Conservation (phyloP, 2,888 invertebrate genomes). For the Deroplatys truncata region DNA sequence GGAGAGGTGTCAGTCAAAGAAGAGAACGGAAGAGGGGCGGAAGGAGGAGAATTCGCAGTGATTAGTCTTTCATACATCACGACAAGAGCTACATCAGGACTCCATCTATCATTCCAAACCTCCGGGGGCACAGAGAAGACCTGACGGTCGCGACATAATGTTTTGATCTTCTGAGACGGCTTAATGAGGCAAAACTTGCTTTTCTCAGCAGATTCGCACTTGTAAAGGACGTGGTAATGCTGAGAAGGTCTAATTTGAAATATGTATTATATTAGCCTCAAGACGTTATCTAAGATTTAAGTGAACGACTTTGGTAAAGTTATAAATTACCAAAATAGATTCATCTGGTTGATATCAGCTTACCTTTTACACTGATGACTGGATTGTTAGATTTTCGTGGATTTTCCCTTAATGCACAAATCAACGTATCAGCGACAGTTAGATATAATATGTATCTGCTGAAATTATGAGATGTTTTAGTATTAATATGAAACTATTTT, state of each 20-base stretch:
- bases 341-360: too few relatives aligned
- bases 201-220: neutral
- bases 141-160: neutral
- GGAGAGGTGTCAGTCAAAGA: conserved; percentile 3
- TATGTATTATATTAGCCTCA: too few relatives aligned
- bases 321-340: too few relatives aligned
- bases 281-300: too few relatives aligned
- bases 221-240: neutral
- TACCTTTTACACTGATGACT: too few relatives aligned
- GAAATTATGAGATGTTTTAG: too few relatives aligned
- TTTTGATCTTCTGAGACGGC: neutral
- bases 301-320: too few relatives aligned
- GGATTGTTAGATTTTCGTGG: too few relatives aligned
- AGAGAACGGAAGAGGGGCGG: neutral
- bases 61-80: neutral
- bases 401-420: too few relatives aligned
- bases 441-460: too few relatives aligned
- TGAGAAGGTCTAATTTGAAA: neutral
- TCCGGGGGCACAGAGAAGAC: neutral
- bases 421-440: too few relatives aligned
- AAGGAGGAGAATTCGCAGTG: neutral
- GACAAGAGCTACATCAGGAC: neutral
- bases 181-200: neutral
- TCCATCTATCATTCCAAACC: conserved; percentile 1
- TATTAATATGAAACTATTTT: too few relatives aligned